Percentiles rank a stretch among this genome's conserved stretches.
These are phyloP conservation scores for Rhimphoctona megacephalus DNA, from an alignment of 2,888 invertebrate species.

Conservation along the genomic window DNA sequence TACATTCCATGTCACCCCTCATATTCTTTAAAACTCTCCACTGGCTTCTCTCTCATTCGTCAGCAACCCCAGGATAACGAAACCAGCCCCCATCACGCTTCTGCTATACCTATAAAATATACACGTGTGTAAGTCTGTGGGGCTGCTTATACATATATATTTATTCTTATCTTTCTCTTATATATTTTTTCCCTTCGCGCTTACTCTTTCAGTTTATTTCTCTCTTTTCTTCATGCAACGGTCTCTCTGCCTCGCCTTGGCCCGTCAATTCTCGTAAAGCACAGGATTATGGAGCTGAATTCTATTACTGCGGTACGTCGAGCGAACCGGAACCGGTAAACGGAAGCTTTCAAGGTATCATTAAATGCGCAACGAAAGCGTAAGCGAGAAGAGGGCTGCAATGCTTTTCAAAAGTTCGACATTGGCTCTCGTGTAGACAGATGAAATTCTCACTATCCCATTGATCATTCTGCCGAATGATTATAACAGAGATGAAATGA, in stretches of 20 bases:
- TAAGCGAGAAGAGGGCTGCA: slow-evolving; percentile 41
- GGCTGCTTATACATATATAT: background rate
- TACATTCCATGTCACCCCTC: slow-evolving; percentile 47
- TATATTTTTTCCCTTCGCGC: slow-evolving; percentile 40
- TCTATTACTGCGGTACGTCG: slow-evolving; percentile 79
- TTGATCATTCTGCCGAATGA: slow-evolving; percentile 43
- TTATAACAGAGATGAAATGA: slow-evolving; percentile 30
- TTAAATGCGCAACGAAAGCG: slow-evolving; percentile 72
- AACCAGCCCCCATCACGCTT: slow-evolving; percentile 46
- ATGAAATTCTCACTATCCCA: slow-evolving; percentile 35
- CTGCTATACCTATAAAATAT: background rate
- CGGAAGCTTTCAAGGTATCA: slow-evolving; percentile 79
- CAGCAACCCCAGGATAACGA: slow-evolving; percentile 23
- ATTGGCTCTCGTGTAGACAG: slow-evolving; percentile 16
- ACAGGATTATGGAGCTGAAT: slow-evolving; percentile 81
- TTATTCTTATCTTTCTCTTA: slow-evolving; percentile 45
- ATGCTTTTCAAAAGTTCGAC: slow-evolving; percentile 62
- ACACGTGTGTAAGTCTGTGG: slow-evolving; percentile 29
- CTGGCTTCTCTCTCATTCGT: slow-evolving; percentile 53
- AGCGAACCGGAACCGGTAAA: slow-evolving; percentile 79
- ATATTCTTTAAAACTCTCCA: slow-evolving; percentile 28
- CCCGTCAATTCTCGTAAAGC: slow-evolving; percentile 78
- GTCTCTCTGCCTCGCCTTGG: slow-evolving; percentile 51
- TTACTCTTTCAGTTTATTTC: slow-evolving; percentile 56
- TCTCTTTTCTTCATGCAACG: slow-evolving; percentile 64